Base-by-base conservation (phyloP, 2,888 invertebrate species). In the Polyommatus icarus region DNA sequence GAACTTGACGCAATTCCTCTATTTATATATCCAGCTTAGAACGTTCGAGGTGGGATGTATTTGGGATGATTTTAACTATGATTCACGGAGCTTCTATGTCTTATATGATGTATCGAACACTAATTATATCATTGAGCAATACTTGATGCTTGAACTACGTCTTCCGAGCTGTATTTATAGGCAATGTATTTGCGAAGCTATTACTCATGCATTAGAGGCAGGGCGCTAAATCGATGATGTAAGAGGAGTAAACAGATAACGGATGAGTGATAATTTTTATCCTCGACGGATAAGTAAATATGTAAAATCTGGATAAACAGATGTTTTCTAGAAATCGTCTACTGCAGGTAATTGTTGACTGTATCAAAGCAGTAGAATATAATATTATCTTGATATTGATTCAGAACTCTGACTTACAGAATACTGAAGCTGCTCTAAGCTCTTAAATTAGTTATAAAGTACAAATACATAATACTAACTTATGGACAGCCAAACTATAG, bases 31-130 rank as follows among this genome's bases (percentile, higher is more conserved):
- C 75, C 76, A 79, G 76, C 78, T 81, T 80, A 80, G 85, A 87
- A 86, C 78, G 80, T 86, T 87, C 87, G 84, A 81, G 86, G 84
- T 85, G 83, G 81, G 57, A 78, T 78, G 76, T 76, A 79, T 79
- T 61, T 81, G 76, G 79, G 67, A 67, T 67, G 67, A 4, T 20
- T 29, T 54, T 36, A 54, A n/a, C 32, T 50, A 54, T 77, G 77
- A 77, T 57, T 77, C 77, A 77, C 46, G 15, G 10, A 4, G 5
- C 20, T 7, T 29, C 73, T 73, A 61, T 73, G 46, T 77, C 46
- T 73, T 71, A 76, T 54, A 73, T 73, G 72, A 40, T 40, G 18
- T 77, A 77, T 59, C 59, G 73, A 75, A 24, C 77, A 20, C 75
- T 75, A 75, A 75, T 75, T 75, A 50, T 75, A 54, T 75, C 75